Conservation (phyloP, 2,797 vertebrate genomes). For the Sciurus carolinensis region DNA sequence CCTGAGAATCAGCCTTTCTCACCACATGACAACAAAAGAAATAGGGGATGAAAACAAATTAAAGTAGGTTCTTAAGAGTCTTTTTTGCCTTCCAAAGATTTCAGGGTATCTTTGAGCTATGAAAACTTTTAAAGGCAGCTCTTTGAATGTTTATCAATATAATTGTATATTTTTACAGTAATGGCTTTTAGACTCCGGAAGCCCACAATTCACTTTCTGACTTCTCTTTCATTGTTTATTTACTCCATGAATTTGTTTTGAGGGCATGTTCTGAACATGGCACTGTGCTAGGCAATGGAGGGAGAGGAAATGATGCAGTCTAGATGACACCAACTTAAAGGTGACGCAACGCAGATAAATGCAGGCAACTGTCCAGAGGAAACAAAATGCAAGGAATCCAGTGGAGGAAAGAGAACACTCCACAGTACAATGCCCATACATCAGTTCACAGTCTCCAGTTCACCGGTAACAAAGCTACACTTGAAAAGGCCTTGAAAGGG, state of each 20-base stretch:
- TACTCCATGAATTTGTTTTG: constrained; percentile 42
- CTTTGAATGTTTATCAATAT: constrained; percentile 83
- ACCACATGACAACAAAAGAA: constrained; percentile 84
- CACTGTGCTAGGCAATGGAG: not conserved
- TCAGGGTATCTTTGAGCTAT: constrained; percentile 81
- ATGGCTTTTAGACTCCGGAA: constrained; percentile 67
- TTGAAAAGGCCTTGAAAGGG: not conserved
- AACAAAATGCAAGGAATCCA: not conserved
- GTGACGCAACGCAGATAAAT: not conserved
- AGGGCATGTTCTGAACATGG: not conserved
- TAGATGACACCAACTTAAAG: not conserved
- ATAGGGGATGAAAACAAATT: constrained; percentile 86
- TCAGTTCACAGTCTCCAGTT: not conserved
- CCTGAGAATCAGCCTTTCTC: constrained; percentile 86
- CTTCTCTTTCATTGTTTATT: constrained; percentile 61
- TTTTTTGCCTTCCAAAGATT: constrained; percentile 83
- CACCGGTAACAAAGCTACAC: not conserved
- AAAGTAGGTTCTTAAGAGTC: constrained; percentile 83
- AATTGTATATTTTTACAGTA: constrained; percentile 62
- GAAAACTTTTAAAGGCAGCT: constrained; percentile 79
- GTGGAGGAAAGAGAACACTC: not conserved
- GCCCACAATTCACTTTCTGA: constrained; percentile 47
- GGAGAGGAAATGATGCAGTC: not conserved
- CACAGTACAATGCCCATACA: accelerated
- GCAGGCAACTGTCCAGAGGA: not conserved